Base-by-base conservation (phyloP, 2,888 invertebrate species). In the Andrena fulva region DNA sequence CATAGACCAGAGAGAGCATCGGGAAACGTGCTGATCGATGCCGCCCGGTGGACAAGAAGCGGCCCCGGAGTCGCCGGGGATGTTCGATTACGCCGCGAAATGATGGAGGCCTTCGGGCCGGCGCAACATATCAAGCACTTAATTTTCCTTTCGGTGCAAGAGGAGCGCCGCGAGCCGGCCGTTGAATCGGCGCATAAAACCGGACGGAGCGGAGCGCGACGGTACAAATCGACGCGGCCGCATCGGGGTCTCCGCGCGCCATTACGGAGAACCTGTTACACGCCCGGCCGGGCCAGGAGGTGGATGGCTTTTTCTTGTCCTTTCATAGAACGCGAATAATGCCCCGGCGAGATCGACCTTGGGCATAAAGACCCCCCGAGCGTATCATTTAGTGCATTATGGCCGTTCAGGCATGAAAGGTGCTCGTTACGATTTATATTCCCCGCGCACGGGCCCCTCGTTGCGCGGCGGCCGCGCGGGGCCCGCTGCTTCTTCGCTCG, bases 341-440 rank as follows among this genome's bases (percentile, higher is more conserved):
- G 85, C 72, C 42, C 42, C 60, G 60, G 76, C 29, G 62, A 72
- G 52, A 86, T 79, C 87, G 79, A 82, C 82, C 86, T 87, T 87
- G 86, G 73, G 80, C 67, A 78, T 85, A 87, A 87, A 87, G 80
- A 75, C 56, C 85, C 64, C 54, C 80, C 68, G 77, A 87, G 80
- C 82, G 80, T 87, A 82, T 87, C 73, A 82, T 85, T 87, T 82
- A 87, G 77, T 74, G 52, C 87, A 86, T 87, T 82, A 87, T 72
- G 82, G 48, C 64, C 72, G 78, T 82, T 78, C 78, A 68, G 50
- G 77, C 78, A 84, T 84, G 82, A 78, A 84, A 82, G 84, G 75
- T 71, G 67, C 81, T 80, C 75, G 76, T 87, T 87, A 82, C 79
- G 67, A 85, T 74, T 86, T 84, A 79, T 74, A 24, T 71, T 81